Base-by-base conservation (phyloP, 2,888 invertebrate genomes). In the Melanargia galathea region DNA sequence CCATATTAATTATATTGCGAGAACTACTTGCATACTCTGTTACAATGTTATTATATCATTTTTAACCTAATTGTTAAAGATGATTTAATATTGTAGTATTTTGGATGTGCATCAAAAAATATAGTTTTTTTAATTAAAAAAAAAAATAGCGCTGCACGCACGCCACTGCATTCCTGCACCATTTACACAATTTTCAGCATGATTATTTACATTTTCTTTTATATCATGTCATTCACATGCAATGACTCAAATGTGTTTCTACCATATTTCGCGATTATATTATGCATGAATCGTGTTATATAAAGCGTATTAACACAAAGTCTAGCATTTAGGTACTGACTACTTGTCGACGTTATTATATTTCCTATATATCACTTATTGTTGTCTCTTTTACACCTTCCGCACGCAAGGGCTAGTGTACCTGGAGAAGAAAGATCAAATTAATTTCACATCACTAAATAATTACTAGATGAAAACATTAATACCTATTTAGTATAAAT, bases 301-400 rank as follows among this genome's bases (percentile, higher is more conserved):
- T 43, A 43, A 43, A 24, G 60, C 45, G 33, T 45, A 55, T 52
- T 54, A 62, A 59, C 62, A 59, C 49, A 54, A 62, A 62, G 51
- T 57, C 52, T 46, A 18, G 33, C 60, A 38, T 43, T 55, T 24
- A 30, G 30, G 30, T 30, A 59, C 60, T 55, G 55, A n/a, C 49
- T 62, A 62, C 56, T 40, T 60, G 56, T 63, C 60, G 58, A 64
- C 56, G 33, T 38, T 46, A n/a, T 54, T 48, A 49, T 65, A 35
- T 59, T 30, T 40, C 49, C 56, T 57, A 45, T 57, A 45, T 65
- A 65, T 65, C 65, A 66, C 61, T 62, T 64, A 38, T 59, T 58
- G 60, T 58, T 64, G 55, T 55, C 40, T 54, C 52, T 60, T 51
- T 51, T 33, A 43, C 33, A 51, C 46, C 49, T 16, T 51, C 20